phyloP scores from a whole-genome alignment of 2,797 vertebrate species.

The Pseudochirops cupreus region DNA sequence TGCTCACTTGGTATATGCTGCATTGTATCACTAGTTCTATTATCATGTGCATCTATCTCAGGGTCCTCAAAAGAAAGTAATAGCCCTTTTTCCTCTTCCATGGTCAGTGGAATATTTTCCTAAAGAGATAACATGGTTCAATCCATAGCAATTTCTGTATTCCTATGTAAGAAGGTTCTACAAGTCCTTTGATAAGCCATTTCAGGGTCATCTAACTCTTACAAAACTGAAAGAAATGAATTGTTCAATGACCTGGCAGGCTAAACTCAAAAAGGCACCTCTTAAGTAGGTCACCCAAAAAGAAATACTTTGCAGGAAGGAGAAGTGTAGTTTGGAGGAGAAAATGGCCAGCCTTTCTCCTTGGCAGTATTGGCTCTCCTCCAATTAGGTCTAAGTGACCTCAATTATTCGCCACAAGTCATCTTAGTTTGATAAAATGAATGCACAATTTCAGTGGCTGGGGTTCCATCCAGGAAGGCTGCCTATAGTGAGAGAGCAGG shows the following conservation, averaged over 20 bases:
- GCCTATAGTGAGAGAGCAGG: constrained; percentile 35
- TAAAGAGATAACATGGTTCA: background rate
- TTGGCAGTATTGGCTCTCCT: constrained; percentile 66
- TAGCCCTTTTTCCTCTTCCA: background rate
- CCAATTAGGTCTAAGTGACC: constrained; percentile 74
- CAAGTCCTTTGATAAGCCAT: constrained; percentile 24
- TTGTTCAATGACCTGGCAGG: constrained; percentile 54
- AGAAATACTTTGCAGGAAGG: constrained; percentile 67
- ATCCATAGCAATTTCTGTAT: background rate
- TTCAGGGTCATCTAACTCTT: constrained; percentile 25
- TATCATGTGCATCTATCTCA: background rate
- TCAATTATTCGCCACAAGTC: constrained; percentile 78
- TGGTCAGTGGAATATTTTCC: background rate
- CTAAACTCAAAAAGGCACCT: constrained; percentile 24
- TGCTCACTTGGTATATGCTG: background rate
- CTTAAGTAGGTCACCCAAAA: constrained; percentile 78
- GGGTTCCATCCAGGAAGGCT: constrained; percentile 75
- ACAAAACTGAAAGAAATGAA: constrained; percentile 54
- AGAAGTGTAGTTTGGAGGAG: constrained; percentile 60
- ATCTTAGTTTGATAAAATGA: constrained; percentile 75
- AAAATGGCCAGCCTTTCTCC: constrained; percentile 78
- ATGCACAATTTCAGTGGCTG: constrained; percentile 71
- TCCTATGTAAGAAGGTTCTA: background rate
- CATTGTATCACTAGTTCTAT: background rate
- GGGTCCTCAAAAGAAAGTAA: background rate